Percentiles rank a stretch among this genome's conserved stretches.
These are phyloP conservation scores for Alectoris magna DNA, from an alignment of 2,797 vertebrate species.

Conservation along the genomic window DNA sequence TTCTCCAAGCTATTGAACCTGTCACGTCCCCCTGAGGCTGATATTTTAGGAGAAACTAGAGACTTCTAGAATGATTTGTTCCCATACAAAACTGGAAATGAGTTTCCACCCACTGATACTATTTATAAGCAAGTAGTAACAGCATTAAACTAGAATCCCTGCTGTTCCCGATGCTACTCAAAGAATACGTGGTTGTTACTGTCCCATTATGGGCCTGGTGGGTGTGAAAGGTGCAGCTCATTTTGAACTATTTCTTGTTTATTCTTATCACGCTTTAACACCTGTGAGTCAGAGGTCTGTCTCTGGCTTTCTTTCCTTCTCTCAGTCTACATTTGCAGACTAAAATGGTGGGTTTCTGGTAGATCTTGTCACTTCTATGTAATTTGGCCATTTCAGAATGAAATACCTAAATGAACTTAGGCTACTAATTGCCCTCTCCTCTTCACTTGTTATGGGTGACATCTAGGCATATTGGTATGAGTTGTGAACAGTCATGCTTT, in stretches of 20 bases:
- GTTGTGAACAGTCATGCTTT: background rate
- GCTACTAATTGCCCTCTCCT: background rate
- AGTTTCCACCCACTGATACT: background rate
- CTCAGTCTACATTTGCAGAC: background rate
- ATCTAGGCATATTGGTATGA: background rate
- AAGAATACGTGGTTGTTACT: background rate
- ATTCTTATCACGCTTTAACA: background rate
- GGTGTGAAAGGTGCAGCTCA: background rate
- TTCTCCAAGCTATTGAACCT: background rate
- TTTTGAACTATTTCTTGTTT: background rate
- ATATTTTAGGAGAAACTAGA: background rate
- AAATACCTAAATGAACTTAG: background rate
- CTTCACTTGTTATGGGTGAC: rapidly evolving
- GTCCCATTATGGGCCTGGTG: background rate
- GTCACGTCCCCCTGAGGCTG: rapidly evolving
- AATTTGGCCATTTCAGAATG: background rate
- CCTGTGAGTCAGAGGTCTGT: background rate
- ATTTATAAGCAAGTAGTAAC: background rate
- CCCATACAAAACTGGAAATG: constrained; percentile 4
- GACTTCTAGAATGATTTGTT: background rate
- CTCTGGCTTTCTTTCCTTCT: background rate
- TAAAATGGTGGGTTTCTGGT: background rate
- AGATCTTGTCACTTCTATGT: background rate
- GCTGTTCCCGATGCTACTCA: background rate
- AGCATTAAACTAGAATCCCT: background rate